These are phyloP conservation scores for Lasioglossum malachurum DNA, from an alignment of 2,888 invertebrate species.

Conservation along the genomic window DNA sequence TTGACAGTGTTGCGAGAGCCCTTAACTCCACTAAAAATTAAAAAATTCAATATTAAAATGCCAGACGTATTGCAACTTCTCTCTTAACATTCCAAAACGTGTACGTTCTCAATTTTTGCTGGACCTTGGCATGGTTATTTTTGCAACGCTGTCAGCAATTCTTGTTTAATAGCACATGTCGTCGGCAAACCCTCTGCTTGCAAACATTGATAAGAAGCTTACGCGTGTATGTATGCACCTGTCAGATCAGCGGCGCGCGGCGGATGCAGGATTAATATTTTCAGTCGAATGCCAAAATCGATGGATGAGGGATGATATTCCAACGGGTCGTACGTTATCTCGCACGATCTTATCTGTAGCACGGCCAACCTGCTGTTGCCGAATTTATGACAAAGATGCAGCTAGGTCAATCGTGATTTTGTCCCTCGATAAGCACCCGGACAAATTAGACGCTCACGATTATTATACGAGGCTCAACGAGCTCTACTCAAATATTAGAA, in stretches of 20 bases:
- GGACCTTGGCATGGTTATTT: too few relatives aligned
- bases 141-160: too few relatives aligned
- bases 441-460: background rate
- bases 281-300: background rate
- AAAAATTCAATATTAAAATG: too few relatives aligned
- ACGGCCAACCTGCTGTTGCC: too few relatives aligned
- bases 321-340: background rate
- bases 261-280: background rate
- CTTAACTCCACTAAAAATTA: background rate
- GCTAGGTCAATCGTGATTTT: background rate
- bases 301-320: background rate
- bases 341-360: background rate
- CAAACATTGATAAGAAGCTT: background rate
- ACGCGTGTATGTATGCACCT: background rate
- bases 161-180: background rate
- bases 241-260: background rate
- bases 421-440: background rate
- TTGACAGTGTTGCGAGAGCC: background rate
- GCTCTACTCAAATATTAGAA: background rate
- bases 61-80: too few relatives aligned
- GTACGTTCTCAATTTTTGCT: too few relatives aligned
- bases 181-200: background rate
- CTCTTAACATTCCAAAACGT: too few relatives aligned
- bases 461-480: background rate
- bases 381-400: background rate